Evolutionary conservation across 2,888 invertebrate genomes (phyloP), one percentile per base, ranked within the genome.

Genomic region (Macaria notata): DNA sequence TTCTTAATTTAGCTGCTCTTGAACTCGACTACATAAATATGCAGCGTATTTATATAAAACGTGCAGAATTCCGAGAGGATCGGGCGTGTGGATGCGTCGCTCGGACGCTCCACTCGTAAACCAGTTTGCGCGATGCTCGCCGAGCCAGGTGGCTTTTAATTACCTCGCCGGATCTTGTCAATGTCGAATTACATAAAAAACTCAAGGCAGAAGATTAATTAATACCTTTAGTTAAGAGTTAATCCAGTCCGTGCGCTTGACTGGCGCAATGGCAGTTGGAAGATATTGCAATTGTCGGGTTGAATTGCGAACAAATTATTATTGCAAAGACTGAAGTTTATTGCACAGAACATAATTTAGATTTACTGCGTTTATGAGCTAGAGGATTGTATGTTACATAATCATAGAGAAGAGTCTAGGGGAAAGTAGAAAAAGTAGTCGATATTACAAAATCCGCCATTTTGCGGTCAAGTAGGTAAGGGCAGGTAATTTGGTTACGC

Each of bases 111-210:
- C 64, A 33, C 9, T 45, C 33, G 64, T 65, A 69, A 71, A 72
- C 71, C 52, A 62, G 72, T 74, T 74, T 63, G 54, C 57, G 59
- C 64, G 68, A 67, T 56, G 56, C 70, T 68, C 64, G 58, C 54
- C 50, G 49, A 64, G 68, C 76, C 79, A 77, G 77, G 73, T 78
- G 79, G 73, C 61, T 71, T 69, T 66, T 71, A 72, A 72, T 76
- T 73, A 70, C 68, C 65, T 56, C 62, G 56, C 61, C 53, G 73
- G 67, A 69, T 72, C 71, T 73, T 63, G 72, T 78, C 76, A 74
- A 75, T 72, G 78, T 70, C 75, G 59, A 76, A 72, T 68, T 66
- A 65, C 63, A 71, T 72, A 71, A 73, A 76, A 75, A 71, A 64
- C 62, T 63, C 65, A 65, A 68, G 64, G 61, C 56, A 55, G 56